Conservation (phyloP, 2,888 invertebrate species). For the Onchidella celtica region DNA sequence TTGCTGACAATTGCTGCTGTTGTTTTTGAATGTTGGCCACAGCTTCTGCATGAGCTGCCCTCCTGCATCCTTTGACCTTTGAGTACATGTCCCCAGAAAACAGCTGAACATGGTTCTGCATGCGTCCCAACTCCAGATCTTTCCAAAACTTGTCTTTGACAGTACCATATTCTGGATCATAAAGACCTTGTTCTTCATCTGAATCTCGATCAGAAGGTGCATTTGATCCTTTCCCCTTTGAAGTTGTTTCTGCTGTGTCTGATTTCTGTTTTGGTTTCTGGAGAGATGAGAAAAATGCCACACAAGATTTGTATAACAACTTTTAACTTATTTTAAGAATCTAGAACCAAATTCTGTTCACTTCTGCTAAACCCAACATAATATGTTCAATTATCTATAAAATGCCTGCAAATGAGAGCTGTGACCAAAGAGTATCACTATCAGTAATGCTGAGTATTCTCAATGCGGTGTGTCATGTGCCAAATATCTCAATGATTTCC, state of each 20-base stretch:
- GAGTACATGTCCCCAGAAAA: conserved; percentile 79
- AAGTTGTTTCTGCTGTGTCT: neutral
- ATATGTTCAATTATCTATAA: too few species aligned
- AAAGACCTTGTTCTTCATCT: conserved; percentile 3
- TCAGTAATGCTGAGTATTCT: too few species aligned
- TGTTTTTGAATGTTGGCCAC: conserved; percentile 26
- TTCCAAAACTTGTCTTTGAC: conserved; percentile 79
- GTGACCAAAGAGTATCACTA: too few species aligned
- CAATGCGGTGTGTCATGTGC: too few species aligned
- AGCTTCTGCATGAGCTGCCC: conserved; percentile 55
- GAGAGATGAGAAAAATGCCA: too few species aligned
- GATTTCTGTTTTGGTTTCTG: neutral
- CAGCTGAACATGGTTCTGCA: conserved; percentile 64
- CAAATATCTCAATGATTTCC: too few species aligned
- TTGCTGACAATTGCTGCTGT: conserved; percentile 1
- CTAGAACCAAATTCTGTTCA: too few species aligned
- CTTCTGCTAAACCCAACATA: too few species aligned
- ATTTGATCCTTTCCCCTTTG: too few species aligned
- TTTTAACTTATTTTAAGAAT: too few species aligned
- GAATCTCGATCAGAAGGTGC: conserved; percentile 17
- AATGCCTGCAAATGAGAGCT: too few species aligned
- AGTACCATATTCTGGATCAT: conserved; percentile 53
- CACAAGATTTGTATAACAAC: too few species aligned
- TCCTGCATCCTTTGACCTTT: conserved; percentile 75
- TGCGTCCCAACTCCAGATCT: conserved; percentile 77